Evolutionary conservation across 1,140 invertebrate genomes (phyloP), one percentile per base, ranked within the genome.

Genomic region (Lordiphosa mommai): DNA sequence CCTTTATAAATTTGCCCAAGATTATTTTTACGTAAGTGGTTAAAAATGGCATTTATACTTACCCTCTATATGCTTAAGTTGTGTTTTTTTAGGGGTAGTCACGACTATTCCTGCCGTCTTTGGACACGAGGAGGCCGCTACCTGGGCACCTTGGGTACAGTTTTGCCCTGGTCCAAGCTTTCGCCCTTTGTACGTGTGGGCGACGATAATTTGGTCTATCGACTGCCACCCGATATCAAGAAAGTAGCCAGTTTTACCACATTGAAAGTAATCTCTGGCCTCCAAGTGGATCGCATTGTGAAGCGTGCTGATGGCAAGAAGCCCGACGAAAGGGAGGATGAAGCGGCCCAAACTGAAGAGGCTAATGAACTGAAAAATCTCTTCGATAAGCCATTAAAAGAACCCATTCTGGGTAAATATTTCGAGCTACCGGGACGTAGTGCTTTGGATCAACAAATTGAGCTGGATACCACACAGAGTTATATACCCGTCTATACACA

Each of bases 111-210:
- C 32, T 92, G 93, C 46, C 89, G 93, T 50, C 88, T 94, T 65
- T 95, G 93, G 94, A 92, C 91, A 9, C 85, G 94, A 10, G 90
- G 90, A 20, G 93, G 94, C 5, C 90, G 92, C 67, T 94, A 94
- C 85, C 79, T 94, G 33, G 92, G 92, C 34, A 94, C 93, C 7
- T 86, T 94, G 52, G 94, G 93, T 30, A 92, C 92, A 20, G 92
- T 91, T 55, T 89, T 91, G 68, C 89, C 91, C 1, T 94, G 92
- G 92, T 61, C 77, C 2, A 86, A 90, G 27, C 82, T 92, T 4
- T 72, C 90, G 33, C 90, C 92, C 0, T 89, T 90, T 29, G 67
- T 89, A 33, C 71, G 89, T 6, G 76, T 80, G 4, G 70, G 67
- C 1, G 57, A 80, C 2, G 76, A 86, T n/a, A 87, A 89, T 36